These are phyloP conservation scores for Aleiodes leptofemur DNA, from an alignment of 2,888 invertebrate genomes.

Conservation along the genomic window DNA sequence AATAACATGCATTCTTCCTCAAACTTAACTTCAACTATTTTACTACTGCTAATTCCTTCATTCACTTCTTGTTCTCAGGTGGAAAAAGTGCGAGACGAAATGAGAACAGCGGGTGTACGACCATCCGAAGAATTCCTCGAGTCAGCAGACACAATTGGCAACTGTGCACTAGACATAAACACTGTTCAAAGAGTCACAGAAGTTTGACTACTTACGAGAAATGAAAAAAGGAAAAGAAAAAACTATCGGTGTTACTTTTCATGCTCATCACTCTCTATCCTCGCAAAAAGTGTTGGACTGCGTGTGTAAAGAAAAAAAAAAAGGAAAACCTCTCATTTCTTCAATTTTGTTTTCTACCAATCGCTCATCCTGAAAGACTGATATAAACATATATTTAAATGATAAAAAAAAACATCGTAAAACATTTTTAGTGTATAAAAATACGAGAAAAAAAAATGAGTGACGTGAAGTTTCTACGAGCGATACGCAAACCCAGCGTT, in stretches of 20 bases:
- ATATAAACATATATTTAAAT: constrained; percentile 20
- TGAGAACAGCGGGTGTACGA: constrained; percentile 79
- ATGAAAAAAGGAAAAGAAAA: too few relatives aligned
- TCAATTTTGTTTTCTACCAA: constrained; percentile 27
- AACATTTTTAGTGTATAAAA: constrained; percentile 4
- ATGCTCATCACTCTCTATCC: constrained; percentile 27
- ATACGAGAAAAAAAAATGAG: neutral
- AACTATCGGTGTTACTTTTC: constrained; percentile 28
- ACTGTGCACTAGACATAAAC: constrained; percentile 78
- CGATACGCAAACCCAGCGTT: constrained; percentile 2
- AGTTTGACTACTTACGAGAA: constrained; percentile 60
- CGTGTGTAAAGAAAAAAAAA: constrained; percentile 27
- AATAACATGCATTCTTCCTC: neutral
- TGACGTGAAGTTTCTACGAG: constrained; percentile 14
- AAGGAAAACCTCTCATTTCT: neutral
- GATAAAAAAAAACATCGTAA: constrained; percentile 3
- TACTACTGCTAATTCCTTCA: constrained; percentile 19
- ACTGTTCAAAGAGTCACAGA: constrained; percentile 68
- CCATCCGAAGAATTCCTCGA: constrained; percentile 80
- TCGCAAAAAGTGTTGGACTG: neutral
- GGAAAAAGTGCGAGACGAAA: constrained; percentile 79
- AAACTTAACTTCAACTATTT: neutral
- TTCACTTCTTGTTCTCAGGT: constrained; percentile 65
- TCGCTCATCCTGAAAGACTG: constrained; percentile 32
- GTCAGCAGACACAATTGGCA: constrained; percentile 78